These are phyloP conservation scores for Heterodera carotae DNA, from an alignment of 1,140 invertebrate genomes.

Conservation along the genomic window DNA sequence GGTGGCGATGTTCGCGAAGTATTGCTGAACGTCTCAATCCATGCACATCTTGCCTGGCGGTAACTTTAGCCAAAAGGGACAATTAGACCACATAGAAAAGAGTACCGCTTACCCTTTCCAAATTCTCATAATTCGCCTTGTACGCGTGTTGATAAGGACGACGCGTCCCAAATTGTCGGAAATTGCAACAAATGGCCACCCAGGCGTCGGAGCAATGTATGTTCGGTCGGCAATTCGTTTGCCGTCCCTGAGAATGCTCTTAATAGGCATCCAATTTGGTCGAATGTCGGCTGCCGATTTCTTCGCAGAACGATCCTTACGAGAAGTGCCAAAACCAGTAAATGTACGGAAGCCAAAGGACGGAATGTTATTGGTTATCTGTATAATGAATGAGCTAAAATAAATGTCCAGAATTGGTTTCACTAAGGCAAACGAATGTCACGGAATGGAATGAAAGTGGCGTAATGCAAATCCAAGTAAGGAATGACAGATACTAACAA, in stretches of 20 bases:
- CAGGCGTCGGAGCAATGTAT: slow-evolving; percentile 35
- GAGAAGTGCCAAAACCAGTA: slow-evolving; percentile 46
- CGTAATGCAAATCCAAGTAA: no score
- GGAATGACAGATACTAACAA: no score
- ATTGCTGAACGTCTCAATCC: slow-evolving; percentile 40
- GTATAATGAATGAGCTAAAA: no score
- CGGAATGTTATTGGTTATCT: slow-evolving; percentile 43
- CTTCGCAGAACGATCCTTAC: slow-evolving; percentile 39
- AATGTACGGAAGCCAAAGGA: slow-evolving; percentile 52
- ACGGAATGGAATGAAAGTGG: no score
- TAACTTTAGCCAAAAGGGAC: slow-evolving; percentile 33
- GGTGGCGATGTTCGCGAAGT: slow-evolving; percentile 23
- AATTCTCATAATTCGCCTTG: slow-evolving; percentile 36
- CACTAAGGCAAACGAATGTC: no score
- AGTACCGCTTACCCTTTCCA: slow-evolving; percentile 47
- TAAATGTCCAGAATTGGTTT: no score
- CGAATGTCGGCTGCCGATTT: slow-evolving; percentile 29
- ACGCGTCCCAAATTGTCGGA: slow-evolving; percentile 43
- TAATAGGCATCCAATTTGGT: not conserved
- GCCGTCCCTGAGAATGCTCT: slow-evolving; percentile 26
- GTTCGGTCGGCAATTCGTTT: slow-evolving; percentile 24
- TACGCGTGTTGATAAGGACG: slow-evolving; percentile 45
- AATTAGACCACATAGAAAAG: slow-evolving; percentile 9
- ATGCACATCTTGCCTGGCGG: slow-evolving; percentile 50
- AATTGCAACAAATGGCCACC: slow-evolving; percentile 47